Evolutionary conservation across 2,113 vertebrate species (phyloP), one percentile per base, ranked within the genome.

Genomic region (Sphaerodactylus townsendi): DNA sequence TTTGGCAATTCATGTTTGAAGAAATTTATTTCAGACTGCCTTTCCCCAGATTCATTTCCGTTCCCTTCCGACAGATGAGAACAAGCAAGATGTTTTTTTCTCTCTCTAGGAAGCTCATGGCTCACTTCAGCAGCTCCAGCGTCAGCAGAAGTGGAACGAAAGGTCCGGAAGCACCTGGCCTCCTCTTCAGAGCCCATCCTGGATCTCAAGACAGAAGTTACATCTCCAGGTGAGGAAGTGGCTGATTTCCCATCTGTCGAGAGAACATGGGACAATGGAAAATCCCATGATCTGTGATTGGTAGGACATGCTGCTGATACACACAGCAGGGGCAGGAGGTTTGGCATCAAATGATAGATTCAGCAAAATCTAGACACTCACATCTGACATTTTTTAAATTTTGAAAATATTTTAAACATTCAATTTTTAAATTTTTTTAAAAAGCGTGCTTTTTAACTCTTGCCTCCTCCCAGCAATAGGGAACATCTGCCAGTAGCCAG

Each of bases 121-220:
- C 84, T 92, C 19, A 85, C 69, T 48, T 44, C 90, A 66, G 85
- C 92, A 0, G 0, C 79, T 68, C 71, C 87, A 0, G 56, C 77
- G 44, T 84, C 92, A 86, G 86, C 10, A 0, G 91, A 93, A 78
- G 1, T 0, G 0, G 90, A 91, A 59, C 84, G 81, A 56, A 90
- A 13, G 25, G 19, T 87, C 1, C 87, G 81, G 21, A 91, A 85
- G 2, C 59, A 39, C n/a, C 88, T 84, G 33, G 86, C 48, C 39
- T 77, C 90, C 1, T 93, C 93, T 2, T 94, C 91, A 0, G 93
- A 93, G 71, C 92, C 93, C 25, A 82, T 90, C 77, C 80, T 93
- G 87, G 92, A 93, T n/a, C 86, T 93, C 88, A 89, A 89, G 85
- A 69, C 89, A 81, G 89, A 93, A 4, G 1, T 0, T 0, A 4